A percentile compares a stretch with the other conserved stretches of the same genome.
These are phyloP conservation scores for Dendrocincla tyrannina DNA, from an alignment of 2,797 vertebrate species.

Conservation along the genomic window DNA sequence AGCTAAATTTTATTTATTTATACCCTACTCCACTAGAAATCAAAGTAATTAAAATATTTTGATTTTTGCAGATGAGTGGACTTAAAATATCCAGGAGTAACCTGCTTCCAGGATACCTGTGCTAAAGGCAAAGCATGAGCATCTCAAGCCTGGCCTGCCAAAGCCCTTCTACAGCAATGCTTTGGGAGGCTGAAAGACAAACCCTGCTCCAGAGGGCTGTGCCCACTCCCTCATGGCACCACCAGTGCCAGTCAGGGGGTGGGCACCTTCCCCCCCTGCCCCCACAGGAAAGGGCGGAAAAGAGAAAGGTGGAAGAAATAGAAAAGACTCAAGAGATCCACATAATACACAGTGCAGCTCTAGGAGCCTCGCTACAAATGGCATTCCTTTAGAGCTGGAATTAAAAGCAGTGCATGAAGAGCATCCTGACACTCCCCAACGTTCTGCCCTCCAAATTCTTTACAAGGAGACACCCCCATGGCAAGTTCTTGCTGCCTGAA, in stretches of 20 bases:
- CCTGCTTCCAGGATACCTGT: neutral
- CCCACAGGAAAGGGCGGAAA: neutral
- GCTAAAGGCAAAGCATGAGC: accelerated
- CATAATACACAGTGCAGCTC: accelerated
- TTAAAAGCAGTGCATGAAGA: accelerated
- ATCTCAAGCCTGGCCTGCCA: neutral
- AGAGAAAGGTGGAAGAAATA: neutral
- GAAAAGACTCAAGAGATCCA: accelerated
- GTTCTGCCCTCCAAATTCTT: neutral
- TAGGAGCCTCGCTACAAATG: accelerated
- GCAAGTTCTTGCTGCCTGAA: neutral
- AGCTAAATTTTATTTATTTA: neutral
- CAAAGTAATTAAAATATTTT: neutral
- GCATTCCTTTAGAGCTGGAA: neutral
- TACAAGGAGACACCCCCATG: accelerated
- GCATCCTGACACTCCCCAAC: neutral
- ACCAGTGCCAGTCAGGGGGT: neutral
- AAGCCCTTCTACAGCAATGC: accelerated
- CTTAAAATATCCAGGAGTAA: neutral
- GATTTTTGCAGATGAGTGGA: neutral
- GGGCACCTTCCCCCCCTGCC: neutral
- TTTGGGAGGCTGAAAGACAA: neutral
- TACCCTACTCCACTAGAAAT: neutral
- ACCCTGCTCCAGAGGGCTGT: accelerated
- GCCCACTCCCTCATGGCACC: neutral